Conservation (phyloP, 2,797 vertebrate genomes). For the Syngnathus rostellatus region DNA sequence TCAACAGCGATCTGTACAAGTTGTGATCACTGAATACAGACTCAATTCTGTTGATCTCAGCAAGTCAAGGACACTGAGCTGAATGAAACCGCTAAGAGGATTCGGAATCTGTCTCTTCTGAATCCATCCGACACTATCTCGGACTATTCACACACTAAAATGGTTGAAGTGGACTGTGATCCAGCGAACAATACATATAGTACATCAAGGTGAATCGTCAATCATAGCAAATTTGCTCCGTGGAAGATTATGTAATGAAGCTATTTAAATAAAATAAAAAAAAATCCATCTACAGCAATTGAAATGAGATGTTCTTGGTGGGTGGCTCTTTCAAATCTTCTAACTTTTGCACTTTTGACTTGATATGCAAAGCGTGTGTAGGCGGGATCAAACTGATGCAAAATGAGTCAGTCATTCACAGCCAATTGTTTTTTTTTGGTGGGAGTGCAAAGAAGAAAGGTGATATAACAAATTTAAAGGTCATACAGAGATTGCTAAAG, state of each 20-base stretch:
- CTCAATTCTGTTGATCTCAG: background rate
- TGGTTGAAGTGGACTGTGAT: background rate
- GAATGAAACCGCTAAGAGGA: background rate
- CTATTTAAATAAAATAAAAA: no score
- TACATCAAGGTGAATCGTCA: background rate
- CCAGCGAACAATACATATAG: background rate
- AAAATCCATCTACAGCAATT: background rate
- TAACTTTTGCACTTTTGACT: constrained; percentile 27
- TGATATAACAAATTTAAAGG: constrained; percentile 1
- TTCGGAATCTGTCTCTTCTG: background rate
- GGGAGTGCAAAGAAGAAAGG: background rate
- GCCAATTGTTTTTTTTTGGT: background rate
- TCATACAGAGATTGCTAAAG: constrained; percentile 10
- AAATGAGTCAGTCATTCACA: constrained; percentile 4
- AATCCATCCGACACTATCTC: background rate
- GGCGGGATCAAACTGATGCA: constrained; percentile 13
- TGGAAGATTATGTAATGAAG: no score
- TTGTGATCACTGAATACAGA: background rate
- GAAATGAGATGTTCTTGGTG: background rate
- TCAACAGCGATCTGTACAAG: background rate
- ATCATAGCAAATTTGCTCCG: background rate
- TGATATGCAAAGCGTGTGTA: constrained; percentile 17
- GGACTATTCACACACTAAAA: background rate
- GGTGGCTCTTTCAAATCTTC: constrained; percentile 4
- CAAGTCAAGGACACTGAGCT: background rate